Conservation (phyloP, 2,888 invertebrate species). For the Calliphora vomitoria region DNA sequence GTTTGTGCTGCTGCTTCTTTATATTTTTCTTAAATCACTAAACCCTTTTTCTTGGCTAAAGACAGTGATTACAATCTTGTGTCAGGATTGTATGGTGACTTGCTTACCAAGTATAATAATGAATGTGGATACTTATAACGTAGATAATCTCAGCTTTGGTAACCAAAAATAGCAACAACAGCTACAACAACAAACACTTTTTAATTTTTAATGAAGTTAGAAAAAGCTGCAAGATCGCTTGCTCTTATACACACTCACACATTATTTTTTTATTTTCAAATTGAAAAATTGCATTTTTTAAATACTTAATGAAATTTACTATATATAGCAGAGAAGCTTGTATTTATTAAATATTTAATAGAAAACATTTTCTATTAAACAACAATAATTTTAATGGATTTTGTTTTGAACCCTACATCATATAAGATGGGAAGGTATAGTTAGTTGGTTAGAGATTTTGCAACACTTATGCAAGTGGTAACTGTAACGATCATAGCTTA, state of each 20-base stretch:
- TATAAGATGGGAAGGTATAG: not conserved
- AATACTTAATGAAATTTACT: conserved; percentile 16
- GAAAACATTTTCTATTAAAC: conserved; percentile 6
- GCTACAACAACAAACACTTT: conserved; percentile 40
- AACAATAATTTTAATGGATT: conserved; percentile 1
- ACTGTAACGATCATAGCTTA: not conserved
- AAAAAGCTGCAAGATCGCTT: conserved; percentile 16
- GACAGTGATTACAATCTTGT: conserved; percentile 70
- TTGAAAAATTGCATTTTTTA: conserved; percentile 45
- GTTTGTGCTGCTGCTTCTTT: conserved; percentile 13
- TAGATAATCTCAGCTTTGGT: conserved; percentile 58
- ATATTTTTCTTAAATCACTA: conserved; percentile 47
- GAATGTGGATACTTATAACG: conserved; percentile 66
- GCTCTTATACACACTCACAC: conserved; percentile 7
- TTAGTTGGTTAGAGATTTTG: not conserved
- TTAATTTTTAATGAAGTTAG: conserved; percentile 70
- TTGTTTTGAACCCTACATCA: not conserved
- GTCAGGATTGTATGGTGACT: conserved; percentile 72
- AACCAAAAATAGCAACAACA: conserved; percentile 16
- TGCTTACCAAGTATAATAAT: conserved; percentile 70
- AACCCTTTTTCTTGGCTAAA: conserved; percentile 67
- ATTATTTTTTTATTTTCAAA: not conserved
- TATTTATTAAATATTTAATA: conserved; percentile 23
- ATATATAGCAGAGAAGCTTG: not conserved
- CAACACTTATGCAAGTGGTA: not conserved